Evolutionary conservation across 2,888 invertebrate species (phyloP).

Genomic region (Leucophenga montana): DNA sequence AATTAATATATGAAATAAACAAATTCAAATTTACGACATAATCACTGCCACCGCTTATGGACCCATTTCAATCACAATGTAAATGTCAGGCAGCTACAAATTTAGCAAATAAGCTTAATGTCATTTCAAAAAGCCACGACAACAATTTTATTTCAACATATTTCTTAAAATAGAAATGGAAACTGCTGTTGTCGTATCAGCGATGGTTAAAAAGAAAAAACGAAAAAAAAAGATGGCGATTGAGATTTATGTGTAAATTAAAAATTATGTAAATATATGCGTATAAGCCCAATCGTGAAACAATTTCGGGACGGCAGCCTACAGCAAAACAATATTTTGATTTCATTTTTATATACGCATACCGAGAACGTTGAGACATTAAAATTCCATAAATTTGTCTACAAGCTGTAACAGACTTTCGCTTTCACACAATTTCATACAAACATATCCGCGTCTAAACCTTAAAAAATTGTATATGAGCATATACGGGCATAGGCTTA

Average conservation of each 20-base stretch:
- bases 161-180: background rate
- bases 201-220: too few species aligned
- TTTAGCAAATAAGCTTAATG: background rate
- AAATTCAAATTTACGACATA: too few species aligned
- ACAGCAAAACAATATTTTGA: background rate
- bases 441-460: too few species aligned
- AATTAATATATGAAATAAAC: too few species aligned
- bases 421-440: background rate
- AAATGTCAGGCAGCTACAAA: too few species aligned
- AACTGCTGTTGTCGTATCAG: too few species aligned
- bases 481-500: too few species aligned
- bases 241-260: conserved; percentile 12
- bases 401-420: conserved; percentile 12
- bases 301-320: background rate
- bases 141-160: conserved; percentile 2
- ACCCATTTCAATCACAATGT: too few species aligned
- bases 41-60: too few species aligned
- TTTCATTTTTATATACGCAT: conserved; percentile 28
- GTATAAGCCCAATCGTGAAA: conserved; percentile 1
- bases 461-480: background rate
- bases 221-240: background rate
- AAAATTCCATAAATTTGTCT: conserved; percentile 59
- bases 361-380: conserved; percentile 49
- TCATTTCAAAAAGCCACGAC: background rate
- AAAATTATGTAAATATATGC: conserved; percentile 25